Base-by-base conservation (phyloP, 2,797 vertebrate genomes). In the Poeciliopsis paucimaculata region DNA sequence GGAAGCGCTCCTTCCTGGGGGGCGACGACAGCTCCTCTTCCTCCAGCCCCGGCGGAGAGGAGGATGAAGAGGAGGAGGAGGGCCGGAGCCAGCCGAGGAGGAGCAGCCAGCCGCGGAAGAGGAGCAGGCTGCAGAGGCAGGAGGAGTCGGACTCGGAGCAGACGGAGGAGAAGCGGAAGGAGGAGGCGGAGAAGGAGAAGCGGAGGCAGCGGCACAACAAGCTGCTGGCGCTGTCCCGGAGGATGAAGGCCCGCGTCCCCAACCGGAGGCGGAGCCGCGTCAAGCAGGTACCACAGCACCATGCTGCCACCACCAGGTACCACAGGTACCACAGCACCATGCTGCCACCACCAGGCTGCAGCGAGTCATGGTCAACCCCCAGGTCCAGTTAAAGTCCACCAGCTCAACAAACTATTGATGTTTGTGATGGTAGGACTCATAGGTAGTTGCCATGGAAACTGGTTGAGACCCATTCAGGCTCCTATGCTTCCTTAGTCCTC, bases 71-170 rank as follows among this genome's bases (percentile, higher is more conserved):
- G 0, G 68, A 79, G 0, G 49, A 62, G 1, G 49, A 74, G 8
- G 75, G 71, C 70, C 31, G 49, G 76, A 83, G 77, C 68, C 82
- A 85, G 49, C 43, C 86, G 0, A 92, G 89, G 85, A 90, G 82
- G 83, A 64, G n/a, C 82, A 89, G 82, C 34, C 87, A 82, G 76
- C 91, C 92, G 6, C 82, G 26, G 81, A 95, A 94, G 82, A 76
- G 93, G 77, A 92, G 88, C 85, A 51, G 93, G 72, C 60, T 94
- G 72, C 93, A 93, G 89, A 86, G 82, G 16, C 84, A 89, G 77
- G 92, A 93, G 2, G 94, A 94, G 82, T 95, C 94, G 0, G 94
- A 95, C 80, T 93, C 93, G 13, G 94, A 95, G 8, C 82, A 74
- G 1, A 85, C 57, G 0, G 91, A 92, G 85, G 89, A 91, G 87